A percentile compares a stretch with the other conserved stretches of the same genome.
These are phyloP conservation scores for Lycocorax pyrrhopterus DNA, from an alignment of 2,113 vertebrate species.

Conservation along the genomic window DNA sequence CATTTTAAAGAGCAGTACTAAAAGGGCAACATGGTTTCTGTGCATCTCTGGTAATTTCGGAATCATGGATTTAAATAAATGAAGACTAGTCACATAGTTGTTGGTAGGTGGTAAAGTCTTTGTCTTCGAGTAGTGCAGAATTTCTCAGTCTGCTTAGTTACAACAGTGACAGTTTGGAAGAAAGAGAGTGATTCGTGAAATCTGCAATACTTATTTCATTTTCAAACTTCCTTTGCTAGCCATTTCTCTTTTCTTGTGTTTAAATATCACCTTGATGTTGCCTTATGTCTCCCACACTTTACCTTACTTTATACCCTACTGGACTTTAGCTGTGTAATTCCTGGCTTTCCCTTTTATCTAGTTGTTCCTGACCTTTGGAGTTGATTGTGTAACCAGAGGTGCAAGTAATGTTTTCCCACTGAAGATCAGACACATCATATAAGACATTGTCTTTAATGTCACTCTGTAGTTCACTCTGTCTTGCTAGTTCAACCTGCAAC, in stretches of 20 bases:
- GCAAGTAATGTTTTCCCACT: neutral
- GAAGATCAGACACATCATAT: neutral
- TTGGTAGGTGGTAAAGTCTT: neutral
- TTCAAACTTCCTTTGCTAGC: neutral
- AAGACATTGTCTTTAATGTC: neutral
- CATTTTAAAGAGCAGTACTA: neutral
- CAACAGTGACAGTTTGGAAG: neutral
- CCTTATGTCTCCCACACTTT: neutral
- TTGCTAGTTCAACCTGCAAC: neutral
- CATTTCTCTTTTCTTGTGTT: neutral
- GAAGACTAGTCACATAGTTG: neutral
- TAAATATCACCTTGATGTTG: neutral
- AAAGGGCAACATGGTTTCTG: neutral
- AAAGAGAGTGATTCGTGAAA: neutral
- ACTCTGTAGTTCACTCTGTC: neutral
- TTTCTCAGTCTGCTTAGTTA: neutral
- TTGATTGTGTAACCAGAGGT: neutral
- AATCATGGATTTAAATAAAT: neutral
- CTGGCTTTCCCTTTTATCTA: conserved; percentile 11
- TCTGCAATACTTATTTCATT: neutral
- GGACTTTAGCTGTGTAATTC: conserved; percentile 31
- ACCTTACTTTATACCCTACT: neutral
- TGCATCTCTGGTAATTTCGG: neutral
- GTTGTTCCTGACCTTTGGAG: conserved; percentile 10
- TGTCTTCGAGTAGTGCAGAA: neutral